Evolutionary conservation across 2,797 vertebrate genomes (phyloP), one percentile per base, ranked within the genome.

Genomic region (Champsocephalus esox): DNA sequence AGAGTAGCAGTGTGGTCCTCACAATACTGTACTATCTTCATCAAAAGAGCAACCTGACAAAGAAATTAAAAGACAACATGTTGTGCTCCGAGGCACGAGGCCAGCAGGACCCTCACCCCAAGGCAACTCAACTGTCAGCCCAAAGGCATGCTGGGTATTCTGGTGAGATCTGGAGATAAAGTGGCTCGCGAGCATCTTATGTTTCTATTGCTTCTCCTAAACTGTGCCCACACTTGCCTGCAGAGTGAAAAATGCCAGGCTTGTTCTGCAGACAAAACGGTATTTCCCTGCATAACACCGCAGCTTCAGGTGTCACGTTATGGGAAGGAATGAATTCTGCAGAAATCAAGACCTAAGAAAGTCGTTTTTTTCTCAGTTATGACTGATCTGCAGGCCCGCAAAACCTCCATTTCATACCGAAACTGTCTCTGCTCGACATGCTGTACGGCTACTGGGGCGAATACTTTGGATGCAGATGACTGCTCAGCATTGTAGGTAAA

Each of bases 351-450:
- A 66, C 24, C 14, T 24, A 79, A 80, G 70, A 77, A 76, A 70
- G 70, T 51, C 8, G 75, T 72, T 65, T 50, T 74, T 56, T 34
- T 54, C 49, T 75, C 75, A 63, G 73, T 57, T 70, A n/a, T 75
- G 73, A 66, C 63, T 73, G 58, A 75, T 86, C 43, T 70, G 66
- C 38, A 58, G 75, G 70, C 65, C 89, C 65, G 7, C 85, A 89
- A 80, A 83, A 83, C 84, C 86, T 90, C 89, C 34, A 88, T 91
- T 78, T 81, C 64, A 85, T 48, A 65, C 19, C 73, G 87, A 92
- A 91, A 92, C 80, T 78, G 73, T 68, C 54, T 79, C 28, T 57
- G 66, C 9, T 77, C n/a, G 50, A 21, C 19, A 59, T 65, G 19
- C 8, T 56, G 54, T 64, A 17, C 11, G 46, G 69, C 80, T 80